A percentile compares a stretch with the other conserved stretches of the same genome.
Evolutionary conservation across 23 tunicate genomes (phyloP).

Genomic region (Phallusia fumigata): DNA sequence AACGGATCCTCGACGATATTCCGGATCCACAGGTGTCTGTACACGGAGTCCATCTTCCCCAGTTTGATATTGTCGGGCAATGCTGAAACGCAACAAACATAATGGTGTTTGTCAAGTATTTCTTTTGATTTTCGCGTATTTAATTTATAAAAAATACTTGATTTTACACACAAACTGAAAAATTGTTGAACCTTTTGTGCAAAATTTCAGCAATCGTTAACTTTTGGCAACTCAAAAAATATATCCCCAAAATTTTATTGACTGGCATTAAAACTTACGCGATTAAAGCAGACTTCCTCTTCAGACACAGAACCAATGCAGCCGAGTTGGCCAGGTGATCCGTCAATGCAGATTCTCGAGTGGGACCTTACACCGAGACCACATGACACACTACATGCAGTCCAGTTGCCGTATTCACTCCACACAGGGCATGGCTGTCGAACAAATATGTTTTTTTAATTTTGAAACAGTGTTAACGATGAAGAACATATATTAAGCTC

Average conservation of each 20-base stretch:
- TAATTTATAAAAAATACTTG: no score
- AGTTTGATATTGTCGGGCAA: conserved; percentile 63
- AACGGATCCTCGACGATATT: conserved; percentile 27
- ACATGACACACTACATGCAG: conserved; percentile 32
- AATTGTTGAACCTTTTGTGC: no score
- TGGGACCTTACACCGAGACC: conserved; percentile 31
- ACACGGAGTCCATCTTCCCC: conserved; percentile 62
- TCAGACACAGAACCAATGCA: conserved; percentile 42
- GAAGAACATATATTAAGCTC: no score
- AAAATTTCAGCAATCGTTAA: no score
- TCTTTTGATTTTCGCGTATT: no score
- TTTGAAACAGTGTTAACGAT: no score
- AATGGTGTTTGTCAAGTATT: no score
- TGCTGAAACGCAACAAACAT: conserved; percentile 14
- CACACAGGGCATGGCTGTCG: conserved; percentile 15
- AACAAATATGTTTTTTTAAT: no score
- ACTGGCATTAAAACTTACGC: conserved; percentile 13
- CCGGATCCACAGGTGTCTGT: conserved; percentile 70
- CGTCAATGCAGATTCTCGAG: conserved; percentile 56
- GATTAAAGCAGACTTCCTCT: conserved; percentile 10
- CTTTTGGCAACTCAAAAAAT: no score
- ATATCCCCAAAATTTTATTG: neutral
- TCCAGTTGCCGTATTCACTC: conserved; percentile 34
- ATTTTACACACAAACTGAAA: no score
- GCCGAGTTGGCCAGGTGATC: conserved; percentile 79